Evolutionary conservation across 2,113 vertebrate genomes (phyloP).

Genomic region (Tautogolabrus adspersus): DNA sequence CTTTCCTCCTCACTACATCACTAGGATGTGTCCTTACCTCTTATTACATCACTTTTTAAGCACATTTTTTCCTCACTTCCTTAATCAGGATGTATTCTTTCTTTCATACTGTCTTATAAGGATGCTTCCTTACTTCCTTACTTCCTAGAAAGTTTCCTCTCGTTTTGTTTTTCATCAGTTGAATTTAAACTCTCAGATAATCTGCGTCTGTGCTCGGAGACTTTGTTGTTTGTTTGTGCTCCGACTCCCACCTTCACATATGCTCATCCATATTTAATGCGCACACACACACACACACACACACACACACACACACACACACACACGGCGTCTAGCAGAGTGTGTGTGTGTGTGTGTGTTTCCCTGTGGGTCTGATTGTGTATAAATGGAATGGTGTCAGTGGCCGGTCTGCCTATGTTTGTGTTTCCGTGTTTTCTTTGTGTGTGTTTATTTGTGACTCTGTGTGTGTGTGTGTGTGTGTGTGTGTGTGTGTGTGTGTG

Average conservation of each 20-base stretch:
- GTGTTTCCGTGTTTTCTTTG: neutral
- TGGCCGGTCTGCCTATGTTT: neutral
- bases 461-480: slow-evolving; percentile 26
- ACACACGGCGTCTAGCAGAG: neutral
- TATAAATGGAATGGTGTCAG: slow-evolving; percentile 39
- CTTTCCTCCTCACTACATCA: no score
- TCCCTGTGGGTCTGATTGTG: slow-evolving; percentile 22
- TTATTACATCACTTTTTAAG: neutral
- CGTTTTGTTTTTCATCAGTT: neutral
- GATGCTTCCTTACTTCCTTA: neutral
- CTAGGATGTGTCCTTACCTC: neutral
- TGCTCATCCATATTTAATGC: slow-evolving; percentile 63
- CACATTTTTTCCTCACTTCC: neutral
- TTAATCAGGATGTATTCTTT: neutral
- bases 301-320: neutral
- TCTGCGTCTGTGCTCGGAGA: neutral
- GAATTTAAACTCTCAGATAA: neutral
- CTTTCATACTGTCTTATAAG: neutral
- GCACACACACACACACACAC: neutral
- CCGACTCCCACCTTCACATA: slow-evolving; percentile 57
- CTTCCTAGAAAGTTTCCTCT: neutral
- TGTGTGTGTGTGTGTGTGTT: slow-evolving; percentile 13
- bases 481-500: slow-evolving; percentile 4
- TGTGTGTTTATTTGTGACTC: neutral
- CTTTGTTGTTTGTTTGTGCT: slow-evolving; percentile 51